Evolutionary conservation across 2,888 invertebrate species (phyloP).

Genomic region (Harpalus rubripes): DNA sequence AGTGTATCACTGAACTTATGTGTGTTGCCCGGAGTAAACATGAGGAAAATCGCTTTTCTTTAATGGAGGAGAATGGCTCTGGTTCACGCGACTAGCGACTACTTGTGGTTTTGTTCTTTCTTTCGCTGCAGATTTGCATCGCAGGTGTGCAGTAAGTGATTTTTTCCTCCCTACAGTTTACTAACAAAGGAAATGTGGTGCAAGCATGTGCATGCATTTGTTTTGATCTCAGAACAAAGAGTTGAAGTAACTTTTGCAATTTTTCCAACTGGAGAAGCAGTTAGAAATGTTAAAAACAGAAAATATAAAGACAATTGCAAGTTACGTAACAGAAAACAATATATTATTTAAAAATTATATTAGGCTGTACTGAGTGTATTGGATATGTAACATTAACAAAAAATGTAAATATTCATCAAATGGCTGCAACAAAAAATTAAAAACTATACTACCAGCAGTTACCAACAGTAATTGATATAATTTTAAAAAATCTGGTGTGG

Average conservation of each 20-base stretch:
- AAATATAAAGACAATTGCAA: neutral
- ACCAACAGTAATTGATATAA: too few species aligned
- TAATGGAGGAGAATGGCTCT: constrained; percentile 14
- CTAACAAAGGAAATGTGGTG: constrained; percentile 10
- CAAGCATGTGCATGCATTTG: constrained; percentile 4
- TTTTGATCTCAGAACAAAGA: constrained; percentile 15
- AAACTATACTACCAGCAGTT: too few species aligned
- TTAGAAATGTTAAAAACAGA: neutral
- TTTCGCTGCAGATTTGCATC: constrained; percentile 4
- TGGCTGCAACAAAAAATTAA: too few species aligned
- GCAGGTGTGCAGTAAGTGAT: constrained; percentile 14
- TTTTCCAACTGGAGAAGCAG: neutral
- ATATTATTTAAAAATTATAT: neutral
- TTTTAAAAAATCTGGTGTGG: too few species aligned
- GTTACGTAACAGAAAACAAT: neutral
- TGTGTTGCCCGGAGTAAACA: constrained; percentile 7
- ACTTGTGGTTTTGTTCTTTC: constrained; percentile 26
- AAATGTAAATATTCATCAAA: too few species aligned
- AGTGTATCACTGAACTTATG: constrained; percentile 22
- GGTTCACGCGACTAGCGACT: constrained; percentile 31
- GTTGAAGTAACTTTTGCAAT: neutral
- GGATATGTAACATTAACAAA: too few species aligned
- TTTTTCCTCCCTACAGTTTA: neutral
- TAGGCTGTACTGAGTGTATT: too few species aligned
- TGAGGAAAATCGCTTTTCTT: constrained; percentile 23